Base-by-base conservation (phyloP, 2,888 invertebrate species). In the Leptinotarsa tumamoca region DNA sequence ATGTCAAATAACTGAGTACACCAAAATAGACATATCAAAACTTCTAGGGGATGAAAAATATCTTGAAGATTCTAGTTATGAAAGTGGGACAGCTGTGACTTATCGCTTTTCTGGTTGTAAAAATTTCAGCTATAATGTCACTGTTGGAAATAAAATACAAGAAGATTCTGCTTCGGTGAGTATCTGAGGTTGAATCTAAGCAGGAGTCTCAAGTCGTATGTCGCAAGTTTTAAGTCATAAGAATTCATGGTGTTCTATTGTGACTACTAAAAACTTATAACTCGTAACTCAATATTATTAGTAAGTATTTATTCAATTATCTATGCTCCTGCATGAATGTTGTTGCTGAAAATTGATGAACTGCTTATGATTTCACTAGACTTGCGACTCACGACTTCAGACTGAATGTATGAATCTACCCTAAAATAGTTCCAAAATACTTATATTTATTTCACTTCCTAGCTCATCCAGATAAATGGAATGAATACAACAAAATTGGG, bases 61-160 rank as follows among this genome's bases (percentile, higher is more conserved):
- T 61, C 56, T 78, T 27, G 83, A 83, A 80, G 83, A 83, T 72
- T 73, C 76, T 14, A 15, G 15, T 33, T 3, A 17, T 2, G n/a
- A 15, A 33, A n/a, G 1, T 63, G 63, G 33, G 17, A 67, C 56
- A 68, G 69, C 61, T 23, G 83, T 81, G 43, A 84, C 82, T 4
- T 87, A 86, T 77, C 86, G 83, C 52, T 89, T 89, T 80, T 85
- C 87, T 79, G 89, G 89, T 4, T 90, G 90, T 76, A 81, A 79
- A 73, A 17, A 80, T 43, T 33, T 21, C 3, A 21, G 43, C 23
- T 7, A 43, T 17, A n/a, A 43, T 21, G 43, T 4, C 21, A 17
- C n/a, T 17, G 5, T 18, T 2, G 7, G 2, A 4, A 33, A 27
- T 7, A 1, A 2, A 2, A 56, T 21, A 21, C 10, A 18, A 13